A percentile compares a stretch with the other conserved stretches of the same genome.
phyloP scores from a whole-genome alignment of 2,888 invertebrate genomes.

The Drosophila vallismaia region DNA sequence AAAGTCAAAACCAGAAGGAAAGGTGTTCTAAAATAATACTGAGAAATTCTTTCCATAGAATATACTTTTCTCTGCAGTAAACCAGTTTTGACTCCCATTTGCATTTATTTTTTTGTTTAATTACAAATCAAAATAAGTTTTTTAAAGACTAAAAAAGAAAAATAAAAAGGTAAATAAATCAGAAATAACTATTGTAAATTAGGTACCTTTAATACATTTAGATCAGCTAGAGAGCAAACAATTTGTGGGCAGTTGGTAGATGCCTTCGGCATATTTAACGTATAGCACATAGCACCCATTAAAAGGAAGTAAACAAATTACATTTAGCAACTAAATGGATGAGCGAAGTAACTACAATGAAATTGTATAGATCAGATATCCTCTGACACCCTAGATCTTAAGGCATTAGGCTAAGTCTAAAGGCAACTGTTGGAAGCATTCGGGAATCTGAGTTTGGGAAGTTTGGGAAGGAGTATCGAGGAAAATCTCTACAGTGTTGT shows the following conservation, averaged over 20 bases:
- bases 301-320: conserved; percentile 35
- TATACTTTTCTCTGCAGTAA: neutral
- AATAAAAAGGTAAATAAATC: conserved; percentile 5
- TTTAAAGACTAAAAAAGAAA: neutral
- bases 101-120: neutral
- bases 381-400: conserved; percentile 47
- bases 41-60: neutral
- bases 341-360: conserved; percentile 68
- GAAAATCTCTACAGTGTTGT: conserved; percentile 83
- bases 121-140: neutral
- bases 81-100: neutral
- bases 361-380: conserved; percentile 66
- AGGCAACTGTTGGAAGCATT: conserved; percentile 59
- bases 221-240: conserved; percentile 39
- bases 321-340: conserved; percentile 52
- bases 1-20: neutral
- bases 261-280: conserved; percentile 46
- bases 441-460: conserved; percentile 20
- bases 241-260: conserved; percentile 26
- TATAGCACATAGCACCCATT: conserved; percentile 51
- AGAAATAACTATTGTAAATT: conserved; percentile 82
- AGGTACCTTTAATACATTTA: conserved; percentile 80
- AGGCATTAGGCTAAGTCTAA: conserved; percentile 49
- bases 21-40: neutral
- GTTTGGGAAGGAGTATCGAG: neutral